A percentile compares a stretch with the other conserved stretches of the same genome.
These are phyloP conservation scores for Drosophila histrio DNA, from an alignment of 2,888 invertebrate species.

Conservation along the genomic window DNA sequence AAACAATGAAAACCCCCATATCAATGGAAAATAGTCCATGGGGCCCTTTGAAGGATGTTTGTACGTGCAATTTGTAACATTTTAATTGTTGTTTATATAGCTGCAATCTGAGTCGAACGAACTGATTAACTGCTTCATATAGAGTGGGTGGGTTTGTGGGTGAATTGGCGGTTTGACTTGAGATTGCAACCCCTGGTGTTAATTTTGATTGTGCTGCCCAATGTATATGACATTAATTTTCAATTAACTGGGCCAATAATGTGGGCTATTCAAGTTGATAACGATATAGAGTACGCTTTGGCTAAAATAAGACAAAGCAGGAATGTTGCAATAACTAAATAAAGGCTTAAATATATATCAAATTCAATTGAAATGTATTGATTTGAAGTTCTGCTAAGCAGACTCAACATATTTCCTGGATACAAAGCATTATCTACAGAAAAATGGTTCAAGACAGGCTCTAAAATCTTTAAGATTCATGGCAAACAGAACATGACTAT, in stretches of 20 bases:
- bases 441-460: no score
- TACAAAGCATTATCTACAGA: no score
- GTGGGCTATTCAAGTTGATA: not conserved
- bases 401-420: no score
- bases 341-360: no score
- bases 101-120: conserved; percentile 25
- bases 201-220: conserved; percentile 62
- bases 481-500: no score
- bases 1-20: conserved; percentile 11
- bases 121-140: conserved; percentile 43
- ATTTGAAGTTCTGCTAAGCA: no score
- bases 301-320: not conserved
- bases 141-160: not conserved
- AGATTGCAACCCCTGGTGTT: conserved; percentile 43
- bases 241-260: conserved; percentile 58
- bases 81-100: conserved; percentile 77
- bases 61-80: conserved; percentile 72
- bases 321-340: no score
- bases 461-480: no score
- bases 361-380: no score
- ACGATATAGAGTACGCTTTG: not conserved
- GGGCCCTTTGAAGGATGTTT: conserved; percentile 53
- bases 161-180: conserved; percentile 3
- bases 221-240: conserved; percentile 49
- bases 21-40: conserved; percentile 33